Evolutionary conservation across 2,113 vertebrate genomes (phyloP), one percentile per base, ranked within the genome.

Genomic region (Rhegmatorhina hoffmannsi): DNA sequence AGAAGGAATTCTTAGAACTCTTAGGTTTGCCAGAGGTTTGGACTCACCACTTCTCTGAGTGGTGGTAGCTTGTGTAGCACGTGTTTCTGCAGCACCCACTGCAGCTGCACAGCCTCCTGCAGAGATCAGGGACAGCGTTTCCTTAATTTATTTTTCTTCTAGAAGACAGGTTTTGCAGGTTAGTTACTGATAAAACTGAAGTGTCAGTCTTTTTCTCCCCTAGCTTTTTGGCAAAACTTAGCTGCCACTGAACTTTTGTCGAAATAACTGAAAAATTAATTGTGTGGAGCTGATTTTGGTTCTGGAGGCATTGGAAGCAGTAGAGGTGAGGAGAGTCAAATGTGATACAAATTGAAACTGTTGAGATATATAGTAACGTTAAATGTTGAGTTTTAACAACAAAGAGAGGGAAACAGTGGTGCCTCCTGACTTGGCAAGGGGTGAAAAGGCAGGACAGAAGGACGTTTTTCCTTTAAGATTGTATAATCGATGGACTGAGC

Each of bases 401-500:
- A 18, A 21, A 31, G 33, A 74, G 14, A 53, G 29, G 25, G 31
- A 18, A 44, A 26, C 1, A 2, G 25, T 38, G 17, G 11, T 43
- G 46, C 67, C 62, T 95, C 79, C 55, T 13, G 46, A 28, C 55
- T 28, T 9, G 38, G 72, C 36, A n/a, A 67, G 52, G 92, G 92
- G 14, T 20, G 82, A 77, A 89, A 70, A 77, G 74, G 92, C 80
- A 44, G 80, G 70, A 62, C 17, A 82, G 59, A 36, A 38, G 34
- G 96, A 95, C 89, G 81, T 85, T 95, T 97, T 97, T 96, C 90
- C 62, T 94, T 87, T 60, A 87, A 58, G 82, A 89, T 13, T 96
- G 96, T 97, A 95, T 93, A 94, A 94, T 52, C 73, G 93, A 95
- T 83, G 96, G 98, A 97, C 96, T 77, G 84, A 90, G 91, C 97